Evolutionary conservation across 2,113 vertebrate genomes (phyloP).

Genomic region (Ginglymostoma cirratum): DNA sequence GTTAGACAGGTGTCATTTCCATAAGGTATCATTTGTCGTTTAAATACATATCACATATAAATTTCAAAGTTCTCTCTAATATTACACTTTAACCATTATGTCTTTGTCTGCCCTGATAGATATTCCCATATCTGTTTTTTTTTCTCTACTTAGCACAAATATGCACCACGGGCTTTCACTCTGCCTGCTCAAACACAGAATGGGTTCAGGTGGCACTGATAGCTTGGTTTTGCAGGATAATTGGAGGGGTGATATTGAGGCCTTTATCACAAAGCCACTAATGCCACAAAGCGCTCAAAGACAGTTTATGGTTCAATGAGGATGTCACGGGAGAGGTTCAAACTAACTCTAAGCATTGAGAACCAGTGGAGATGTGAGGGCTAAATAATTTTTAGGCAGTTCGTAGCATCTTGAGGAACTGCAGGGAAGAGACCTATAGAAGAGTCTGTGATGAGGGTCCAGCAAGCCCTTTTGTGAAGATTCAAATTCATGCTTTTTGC

Average conservation of each 20-base stretch:
- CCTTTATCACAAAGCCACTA: not conserved
- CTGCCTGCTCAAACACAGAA: too few species aligned
- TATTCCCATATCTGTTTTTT: not conserved
- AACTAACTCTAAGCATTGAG: not conserved
- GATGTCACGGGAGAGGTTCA: not conserved
- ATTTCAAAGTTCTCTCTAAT: not conserved
- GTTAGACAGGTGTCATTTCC: conserved; percentile 13
- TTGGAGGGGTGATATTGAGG: not conserved
- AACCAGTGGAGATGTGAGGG: not conserved
- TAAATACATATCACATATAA: not conserved
- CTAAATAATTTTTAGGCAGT: too few species aligned
- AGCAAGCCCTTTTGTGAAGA: not conserved
- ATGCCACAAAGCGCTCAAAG: not conserved
- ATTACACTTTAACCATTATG: not conserved
- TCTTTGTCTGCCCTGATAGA: not conserved
- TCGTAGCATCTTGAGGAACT: not conserved
- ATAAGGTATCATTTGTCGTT: not conserved
- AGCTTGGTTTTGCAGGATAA: too few species aligned
- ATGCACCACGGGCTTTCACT: not conserved
- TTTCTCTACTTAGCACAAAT: not conserved
- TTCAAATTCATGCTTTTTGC: not conserved
- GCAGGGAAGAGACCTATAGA: not conserved
- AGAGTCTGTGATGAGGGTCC: not conserved
- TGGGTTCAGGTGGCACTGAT: not conserved
- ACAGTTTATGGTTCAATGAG: too few species aligned